Base-by-base conservation (phyloP, 30 jellyfish, hydroid and myxozoan genomes). In the Turritopsis rubra region DNA sequence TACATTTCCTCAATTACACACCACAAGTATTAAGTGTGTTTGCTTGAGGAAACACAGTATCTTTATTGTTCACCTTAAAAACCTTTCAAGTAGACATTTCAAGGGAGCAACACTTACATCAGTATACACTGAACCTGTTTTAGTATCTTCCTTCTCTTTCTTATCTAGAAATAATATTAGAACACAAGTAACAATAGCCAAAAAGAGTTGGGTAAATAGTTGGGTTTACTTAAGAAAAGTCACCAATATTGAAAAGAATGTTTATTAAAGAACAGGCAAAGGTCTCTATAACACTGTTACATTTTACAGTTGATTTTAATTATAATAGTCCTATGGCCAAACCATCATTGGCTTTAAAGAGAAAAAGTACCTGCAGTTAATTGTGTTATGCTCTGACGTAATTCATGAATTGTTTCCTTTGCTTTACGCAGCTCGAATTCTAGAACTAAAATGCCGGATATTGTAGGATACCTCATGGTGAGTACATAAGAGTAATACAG, bases 351-450 rank as follows among this genome's bases (percentile, higher is more conserved):
- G 21, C 18, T 52, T 26, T 75, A 21, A 30, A 75, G 28, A 0
- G 18, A 53, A 7, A 21, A 81, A 78, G 19, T 16, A 91, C 98
- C 98, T 84, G 96, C 74, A 7, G 98, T 91, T 81, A 88, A 82
- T 68, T 92, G 96, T 73, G 98, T 92, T 65, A 92, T 76, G 53
- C 85, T 88, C 65, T 88, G 95, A 23, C 98, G 87, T 41, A 92
- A 86, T 73, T 92, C 98, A 72, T 92, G 90, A 82, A 92, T 92
- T 65, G 98, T 92, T 53, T 92, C 98, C 79, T 84, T 92, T 71
- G 98, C 98, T 83, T 89, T 84, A 65, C 98, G 72, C 88, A 92
- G 79, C 82, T 92, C 98, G 85, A 87, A 92, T 79, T 92, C 98
- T 60, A 92, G 82, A 21, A 92, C 98, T 92, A 66, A 9, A 73